These are phyloP conservation scores for Hucho hucho DNA, from an alignment of 2,113 vertebrate species.

Conservation along the genomic window DNA sequence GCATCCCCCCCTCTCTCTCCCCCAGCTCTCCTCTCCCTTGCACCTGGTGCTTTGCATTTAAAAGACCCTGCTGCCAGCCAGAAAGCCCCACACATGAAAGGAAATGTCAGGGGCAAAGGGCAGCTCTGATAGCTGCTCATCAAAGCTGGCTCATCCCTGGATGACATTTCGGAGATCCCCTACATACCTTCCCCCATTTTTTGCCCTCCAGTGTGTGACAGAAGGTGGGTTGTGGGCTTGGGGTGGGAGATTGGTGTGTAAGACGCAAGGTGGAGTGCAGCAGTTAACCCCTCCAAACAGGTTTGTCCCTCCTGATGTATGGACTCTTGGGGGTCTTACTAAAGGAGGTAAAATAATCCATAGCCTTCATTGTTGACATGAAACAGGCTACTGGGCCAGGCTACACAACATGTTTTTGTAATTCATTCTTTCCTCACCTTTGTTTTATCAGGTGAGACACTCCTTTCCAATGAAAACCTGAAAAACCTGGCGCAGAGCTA, in stretches of 20 bases:
- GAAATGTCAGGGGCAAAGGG: conserved; percentile 68
- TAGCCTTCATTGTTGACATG: too few species aligned
- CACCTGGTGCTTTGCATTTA: conserved; percentile 54
- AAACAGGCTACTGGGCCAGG: too few species aligned
- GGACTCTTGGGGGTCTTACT: too few species aligned
- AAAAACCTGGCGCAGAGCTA: neutral
- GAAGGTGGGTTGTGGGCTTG: neutral
- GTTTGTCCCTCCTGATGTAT: neutral
- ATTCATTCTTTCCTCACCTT: neutral
- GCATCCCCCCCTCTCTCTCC: conserved; percentile 5
- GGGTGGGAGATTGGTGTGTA: neutral
- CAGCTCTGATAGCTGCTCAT: conserved; percentile 43
- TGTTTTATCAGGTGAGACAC: neutral
- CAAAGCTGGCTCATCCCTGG: conserved; percentile 27
- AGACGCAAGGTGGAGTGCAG: neutral
- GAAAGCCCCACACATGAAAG: conserved; percentile 53
- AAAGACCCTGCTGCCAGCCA: conserved; percentile 35
- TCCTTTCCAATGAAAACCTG: conserved; percentile 1
- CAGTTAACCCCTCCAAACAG: neutral
- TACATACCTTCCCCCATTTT: neutral
- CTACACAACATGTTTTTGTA: neutral
- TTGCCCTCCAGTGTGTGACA: neutral
- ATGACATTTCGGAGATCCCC: conserved; percentile 45
- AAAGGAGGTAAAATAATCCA: too few species aligned
- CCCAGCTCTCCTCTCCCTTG: neutral